These are phyloP conservation scores for Microctenopoma stevenorrisi DNA, from an alignment of 2,797 vertebrate species.

Conservation along the genomic window DNA sequence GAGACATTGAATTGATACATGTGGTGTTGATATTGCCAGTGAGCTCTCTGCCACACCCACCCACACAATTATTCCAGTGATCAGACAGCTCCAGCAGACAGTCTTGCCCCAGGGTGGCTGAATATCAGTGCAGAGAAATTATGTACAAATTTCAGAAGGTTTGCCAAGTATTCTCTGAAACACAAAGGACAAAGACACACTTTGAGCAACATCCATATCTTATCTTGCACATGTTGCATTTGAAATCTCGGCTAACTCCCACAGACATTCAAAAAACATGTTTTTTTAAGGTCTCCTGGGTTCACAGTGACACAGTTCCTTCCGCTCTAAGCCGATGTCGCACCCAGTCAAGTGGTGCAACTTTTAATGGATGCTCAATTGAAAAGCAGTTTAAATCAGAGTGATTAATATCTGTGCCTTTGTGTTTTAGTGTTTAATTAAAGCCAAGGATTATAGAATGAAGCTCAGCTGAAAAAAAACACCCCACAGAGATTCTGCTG, in stretches of 20 bases:
- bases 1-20: slow-evolving; percentile 43
- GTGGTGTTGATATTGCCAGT: slow-evolving; percentile 25
- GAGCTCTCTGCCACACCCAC: slow-evolving; percentile 75
- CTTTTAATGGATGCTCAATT: slow-evolving; percentile 63
- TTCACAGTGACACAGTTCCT: slow-evolving; percentile 44
- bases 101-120: slow-evolving; percentile 53
- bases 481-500: slow-evolving; percentile 52
- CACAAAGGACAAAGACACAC: slow-evolving; percentile 3
- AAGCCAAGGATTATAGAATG: slow-evolving; percentile 53
- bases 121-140: slow-evolving; percentile 49
- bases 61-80: slow-evolving; percentile 51
- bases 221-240: neutral
- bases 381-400: slow-evolving; percentile 59
- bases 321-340: slow-evolving; percentile 36
- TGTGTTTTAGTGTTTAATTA: slow-evolving; percentile 72
- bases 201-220: slow-evolving; percentile 15
- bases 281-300: slow-evolving; percentile 31
- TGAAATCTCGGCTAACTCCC: slow-evolving; percentile 18
- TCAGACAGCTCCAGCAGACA: slow-evolving; percentile 67
- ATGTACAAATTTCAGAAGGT: slow-evolving; percentile 39
- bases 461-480: slow-evolving; percentile 39
- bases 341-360: slow-evolving; percentile 49
- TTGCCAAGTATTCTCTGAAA: slow-evolving; percentile 22
- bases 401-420: slow-evolving; percentile 57
- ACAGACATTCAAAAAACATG: slow-evolving; percentile 6